A percentile compares a stretch with the other conserved stretches of the same genome.
Evolutionary conservation across 1,140 invertebrate genomes (phyloP).

Genomic region (Xylocopa sonorina): DNA sequence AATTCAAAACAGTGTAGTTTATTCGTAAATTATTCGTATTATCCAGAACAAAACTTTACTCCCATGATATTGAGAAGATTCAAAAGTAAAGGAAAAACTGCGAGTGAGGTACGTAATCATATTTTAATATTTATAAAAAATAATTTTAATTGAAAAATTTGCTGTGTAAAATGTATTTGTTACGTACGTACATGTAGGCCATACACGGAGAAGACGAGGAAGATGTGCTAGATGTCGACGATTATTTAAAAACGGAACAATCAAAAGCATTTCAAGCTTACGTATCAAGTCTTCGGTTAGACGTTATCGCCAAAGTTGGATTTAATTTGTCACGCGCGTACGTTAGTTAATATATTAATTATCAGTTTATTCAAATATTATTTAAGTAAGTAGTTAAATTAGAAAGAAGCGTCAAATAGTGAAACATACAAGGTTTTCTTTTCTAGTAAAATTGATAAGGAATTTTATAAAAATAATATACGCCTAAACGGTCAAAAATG

Average conservation of each 20-base stretch:
- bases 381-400: background rate
- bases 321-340: conserved; percentile 86
- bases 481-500: conserved; percentile 86
- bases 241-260: background rate
- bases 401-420: background rate
- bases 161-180: background rate
- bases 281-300: conserved; percentile 85
- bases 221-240: background rate
- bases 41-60: background rate
- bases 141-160: background rate
- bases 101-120: conserved; percentile 3
- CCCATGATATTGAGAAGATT: conserved; percentile 19
- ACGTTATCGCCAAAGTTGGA: conserved; percentile 85
- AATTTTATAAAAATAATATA: conserved; percentile 87
- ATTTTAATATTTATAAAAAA: background rate
- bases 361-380: conserved; percentile 16
- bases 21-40: background rate
- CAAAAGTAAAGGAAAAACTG: background rate
- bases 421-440: conserved; percentile 38
- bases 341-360: conserved; percentile 43
- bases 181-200: background rate
- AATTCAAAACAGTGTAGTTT: background rate
- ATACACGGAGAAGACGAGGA: background rate
- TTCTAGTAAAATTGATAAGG: conserved; percentile 85
- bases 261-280: conserved; percentile 83